Conservation (phyloP, 2,797 vertebrate genomes). For the Acrocephalus scirpaceus region DNA sequence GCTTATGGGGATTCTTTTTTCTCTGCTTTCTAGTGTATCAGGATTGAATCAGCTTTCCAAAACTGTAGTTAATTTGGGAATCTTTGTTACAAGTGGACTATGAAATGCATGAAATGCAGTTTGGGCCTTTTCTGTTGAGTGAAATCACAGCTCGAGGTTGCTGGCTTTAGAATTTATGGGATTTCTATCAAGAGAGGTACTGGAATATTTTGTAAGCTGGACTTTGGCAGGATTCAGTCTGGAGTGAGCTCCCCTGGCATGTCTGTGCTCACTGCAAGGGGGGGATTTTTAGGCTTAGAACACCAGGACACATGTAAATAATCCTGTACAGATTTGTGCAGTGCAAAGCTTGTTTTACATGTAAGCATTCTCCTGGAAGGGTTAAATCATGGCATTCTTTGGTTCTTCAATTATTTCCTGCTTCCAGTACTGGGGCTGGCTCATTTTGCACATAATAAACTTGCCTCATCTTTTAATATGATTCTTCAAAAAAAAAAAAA, state of each 20-base stretch:
- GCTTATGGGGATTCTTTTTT: slow-evolving; percentile 38
- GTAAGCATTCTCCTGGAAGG: slow-evolving; percentile 55
- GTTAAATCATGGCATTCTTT: slow-evolving; percentile 66
- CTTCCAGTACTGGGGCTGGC: slow-evolving; percentile 62
- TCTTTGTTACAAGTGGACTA: slow-evolving; percentile 31
- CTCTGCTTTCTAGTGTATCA: slow-evolving; percentile 31
- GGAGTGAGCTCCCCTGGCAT: neutral
- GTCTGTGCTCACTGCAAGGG: neutral
- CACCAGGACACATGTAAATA: slow-evolving; percentile 65
- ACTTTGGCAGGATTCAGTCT: slow-evolving; percentile 21
- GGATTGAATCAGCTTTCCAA: slow-evolving; percentile 27
- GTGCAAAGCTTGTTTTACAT: slow-evolving; percentile 64
- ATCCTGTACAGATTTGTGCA: slow-evolving; percentile 58
- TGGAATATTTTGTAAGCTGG: slow-evolving; percentile 13
- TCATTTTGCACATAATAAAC: slow-evolving; percentile 77
- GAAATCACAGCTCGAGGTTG: slow-evolving; percentile 44
- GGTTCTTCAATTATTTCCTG: slow-evolving; percentile 47
- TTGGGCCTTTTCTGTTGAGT: slow-evolving; percentile 61
- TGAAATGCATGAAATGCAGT: slow-evolving; percentile 23
- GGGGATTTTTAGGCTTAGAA: slow-evolving; percentile 45
- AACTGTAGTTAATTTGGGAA: slow-evolving; percentile 24
- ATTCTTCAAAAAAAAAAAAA: slow-evolving; percentile 57
- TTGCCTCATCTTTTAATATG: slow-evolving; percentile 65
- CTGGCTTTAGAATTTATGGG: slow-evolving; percentile 16
- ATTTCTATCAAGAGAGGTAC: slow-evolving; percentile 42